Evolutionary conservation across 2,888 invertebrate genomes (phyloP), one percentile per base, ranked within the genome.

Genomic region (Calliphora vomitoria): DNA sequence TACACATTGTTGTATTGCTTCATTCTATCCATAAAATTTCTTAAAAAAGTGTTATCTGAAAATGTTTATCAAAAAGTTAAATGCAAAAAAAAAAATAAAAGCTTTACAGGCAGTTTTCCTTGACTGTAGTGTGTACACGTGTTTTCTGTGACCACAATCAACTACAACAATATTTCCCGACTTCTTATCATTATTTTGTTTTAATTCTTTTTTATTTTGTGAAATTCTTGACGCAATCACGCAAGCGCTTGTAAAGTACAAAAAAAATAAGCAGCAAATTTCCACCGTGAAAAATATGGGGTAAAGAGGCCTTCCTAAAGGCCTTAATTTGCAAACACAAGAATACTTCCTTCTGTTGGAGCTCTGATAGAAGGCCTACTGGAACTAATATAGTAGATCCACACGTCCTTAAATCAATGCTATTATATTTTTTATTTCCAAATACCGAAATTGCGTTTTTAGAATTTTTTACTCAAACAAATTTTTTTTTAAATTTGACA

Each of bases 211-310:
- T 69, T 62, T 60, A 1, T 31, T 44, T 47, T 4, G 8, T 25
- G n/a, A 44, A 55, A 20, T 66, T 72, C 47, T 79, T 74, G 41
- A 18, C 60, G 35, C 25, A 75, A 85, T 75, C 75, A 80, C 80
- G 79, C 80, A 80, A 75, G 80, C 80, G 74, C 80, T 85, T 80
- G 41, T 50, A 68, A 60, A 69, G 71, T 60, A 64, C 53, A 60
- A 53, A 25, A n/a, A 64, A 53, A 38, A 62, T 55, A 44, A 35
- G 8, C 8, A 60, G 10, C 53, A 78, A 41, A 50, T 18, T 69
- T 25, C 2, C 25, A 25, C 1, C 2, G 25, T 1, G 25, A 25
- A 25, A 25, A 25, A 25, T 1, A 1, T 25, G 25, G 25, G 25
- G 25, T 25, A 25, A 25, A 25, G 25, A 25, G 25, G 25, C 25